Evolutionary conservation across 37 sponge, comb jelly and placozoan species (phyloP).

Genomic region (Spongilla lacustris): DNA sequence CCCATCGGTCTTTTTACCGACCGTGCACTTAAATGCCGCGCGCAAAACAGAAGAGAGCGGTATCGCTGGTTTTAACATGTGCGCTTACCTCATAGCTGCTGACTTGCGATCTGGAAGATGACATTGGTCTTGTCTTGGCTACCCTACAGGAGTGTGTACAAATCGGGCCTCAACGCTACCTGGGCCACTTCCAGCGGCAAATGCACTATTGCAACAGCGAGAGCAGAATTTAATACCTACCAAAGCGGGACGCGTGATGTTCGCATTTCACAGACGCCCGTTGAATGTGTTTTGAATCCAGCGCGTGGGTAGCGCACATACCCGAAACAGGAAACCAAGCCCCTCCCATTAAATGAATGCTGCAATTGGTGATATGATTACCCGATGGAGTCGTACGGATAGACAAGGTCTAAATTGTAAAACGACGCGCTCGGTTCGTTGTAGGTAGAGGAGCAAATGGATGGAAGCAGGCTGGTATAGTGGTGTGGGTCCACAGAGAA

Average conservation of each 20-base stretch:
- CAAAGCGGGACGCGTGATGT: background rate
- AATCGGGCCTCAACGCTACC: background rate
- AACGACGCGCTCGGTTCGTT: slow-evolving; percentile 75
- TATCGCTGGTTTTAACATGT: background rate
- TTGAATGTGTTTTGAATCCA: background rate
- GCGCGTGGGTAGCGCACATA: background rate
- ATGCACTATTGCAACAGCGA: background rate
- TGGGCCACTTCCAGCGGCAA: background rate
- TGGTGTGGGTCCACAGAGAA: slow-evolving; percentile 70
- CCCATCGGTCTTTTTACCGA: background rate
- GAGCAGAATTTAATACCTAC: background rate
- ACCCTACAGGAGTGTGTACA: background rate
- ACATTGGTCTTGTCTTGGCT: background rate
- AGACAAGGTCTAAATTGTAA: slow-evolving; percentile 63
- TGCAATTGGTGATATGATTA: slow-evolving; percentile 6
- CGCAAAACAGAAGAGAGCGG: background rate
- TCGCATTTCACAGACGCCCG: background rate
- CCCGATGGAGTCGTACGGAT: slow-evolving; percentile 65
- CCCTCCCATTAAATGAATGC: background rate
- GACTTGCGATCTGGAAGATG: background rate
- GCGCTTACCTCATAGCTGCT: background rate
- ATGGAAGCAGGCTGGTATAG: slow-evolving; percentile 61
- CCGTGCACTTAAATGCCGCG: background rate
- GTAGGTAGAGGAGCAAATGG: slow-evolving; percentile 76
- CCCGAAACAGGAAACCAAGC: background rate